Evolutionary conservation across 2,888 invertebrate species (phyloP), one percentile per base, ranked within the genome.

Genomic region (Bellardia bayeri): DNA sequence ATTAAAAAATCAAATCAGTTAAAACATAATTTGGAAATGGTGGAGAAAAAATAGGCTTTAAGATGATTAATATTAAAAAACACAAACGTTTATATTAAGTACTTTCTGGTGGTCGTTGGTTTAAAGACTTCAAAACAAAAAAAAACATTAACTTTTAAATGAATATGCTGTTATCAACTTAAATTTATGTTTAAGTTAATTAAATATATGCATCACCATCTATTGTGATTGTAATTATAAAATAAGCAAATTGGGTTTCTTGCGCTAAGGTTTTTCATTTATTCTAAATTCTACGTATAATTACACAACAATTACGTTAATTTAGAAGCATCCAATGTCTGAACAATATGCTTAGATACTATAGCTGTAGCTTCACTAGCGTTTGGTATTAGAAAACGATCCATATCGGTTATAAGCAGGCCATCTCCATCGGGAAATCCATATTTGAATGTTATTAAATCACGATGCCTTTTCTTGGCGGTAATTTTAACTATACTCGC

Each of bases 371-470:
- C 98, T 92, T 97, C 96, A 78, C 96, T 96, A 64, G 98, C 98
- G 92, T 98, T 97, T 6, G 98, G 98, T 93, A 99, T 98, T 76
- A 98, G 95, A 94, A 98, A 98, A 89, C 97, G 95, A 94, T 98
- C 98, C 97, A 98, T 97, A 93, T 98, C 98, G 0, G 96, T 97
- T 85, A 98, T 97, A 85, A 96, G 94, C 54, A 97, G 94, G 63
- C 96, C 95, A 90, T 97, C 97, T 69, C 97, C 97, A 92, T 97
- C 96, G 2, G 96, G 96, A 82, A 96, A 95, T 5, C 99, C 98
- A 93, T 99, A 99, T 93, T 98, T 98, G 93, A 99, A 99, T 0
- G 99, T 99, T 88, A 99, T 98, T 90, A 99, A 94, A 94, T 99
- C 98, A 0, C 99, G 99, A 93, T 98, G 97, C 82, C 97, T 96